These are phyloP conservation scores for Cyclophora punctaria DNA, from an alignment of 2,888 invertebrate genomes.

Conservation along the genomic window DNA sequence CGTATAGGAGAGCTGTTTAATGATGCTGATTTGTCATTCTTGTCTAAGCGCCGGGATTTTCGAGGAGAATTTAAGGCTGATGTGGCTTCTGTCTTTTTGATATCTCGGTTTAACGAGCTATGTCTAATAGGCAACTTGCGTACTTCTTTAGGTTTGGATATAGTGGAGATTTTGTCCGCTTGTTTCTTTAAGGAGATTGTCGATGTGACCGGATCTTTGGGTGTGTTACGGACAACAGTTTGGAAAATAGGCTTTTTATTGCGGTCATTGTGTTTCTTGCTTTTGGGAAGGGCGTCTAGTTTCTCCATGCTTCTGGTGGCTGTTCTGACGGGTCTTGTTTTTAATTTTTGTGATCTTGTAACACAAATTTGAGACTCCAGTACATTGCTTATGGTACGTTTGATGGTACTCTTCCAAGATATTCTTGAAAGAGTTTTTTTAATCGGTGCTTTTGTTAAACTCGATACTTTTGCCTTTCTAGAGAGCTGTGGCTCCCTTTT, in stretches of 20 bases:
- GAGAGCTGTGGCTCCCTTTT: slow-evolving; percentile 76
- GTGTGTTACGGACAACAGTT: slow-evolving; percentile 56
- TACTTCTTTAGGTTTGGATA: slow-evolving; percentile 49
- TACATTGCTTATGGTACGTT: slow-evolving; percentile 52
- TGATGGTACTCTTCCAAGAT: slow-evolving; percentile 55
- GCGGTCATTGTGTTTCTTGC: slow-evolving; percentile 51
- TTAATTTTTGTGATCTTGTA: slow-evolving; percentile 54
- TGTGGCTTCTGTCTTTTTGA: slow-evolving; percentile 53
- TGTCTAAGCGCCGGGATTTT: slow-evolving; percentile 64
- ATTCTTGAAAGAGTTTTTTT: slow-evolving; percentile 38
- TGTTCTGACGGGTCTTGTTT: slow-evolving; percentile 53
- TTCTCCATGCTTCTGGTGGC: slow-evolving; percentile 57
- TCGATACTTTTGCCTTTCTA: slow-evolving; percentile 47
- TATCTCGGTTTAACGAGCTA: slow-evolving; percentile 57
- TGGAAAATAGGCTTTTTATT: slow-evolving; percentile 57
- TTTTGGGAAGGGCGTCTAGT: slow-evolving; percentile 39
- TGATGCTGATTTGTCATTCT: slow-evolving; percentile 61
- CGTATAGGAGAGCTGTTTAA: slow-evolving; percentile 67
- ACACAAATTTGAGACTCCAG: slow-evolving; percentile 45
- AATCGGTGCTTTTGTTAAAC: slow-evolving; percentile 41
- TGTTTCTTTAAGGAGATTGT: slow-evolving; percentile 41
- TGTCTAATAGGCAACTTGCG: slow-evolving; percentile 56
- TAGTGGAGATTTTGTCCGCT: slow-evolving; percentile 48
- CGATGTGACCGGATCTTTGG: slow-evolving; percentile 50
- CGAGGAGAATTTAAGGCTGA: slow-evolving; percentile 61